phyloP scores from a whole-genome alignment of 1,140 invertebrate species.

The Sminthurinus signatus region DNA sequence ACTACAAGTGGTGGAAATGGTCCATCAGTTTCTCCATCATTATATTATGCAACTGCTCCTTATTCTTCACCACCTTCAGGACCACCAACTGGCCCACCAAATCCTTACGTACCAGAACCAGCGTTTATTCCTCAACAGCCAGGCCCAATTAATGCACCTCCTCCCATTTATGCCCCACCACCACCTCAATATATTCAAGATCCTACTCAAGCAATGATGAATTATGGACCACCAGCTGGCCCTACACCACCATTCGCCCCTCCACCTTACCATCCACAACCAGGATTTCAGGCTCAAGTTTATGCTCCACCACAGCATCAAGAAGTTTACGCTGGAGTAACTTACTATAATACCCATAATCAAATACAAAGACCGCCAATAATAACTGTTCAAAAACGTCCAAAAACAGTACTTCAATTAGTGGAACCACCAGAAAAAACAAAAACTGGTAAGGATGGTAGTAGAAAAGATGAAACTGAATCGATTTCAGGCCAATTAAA shows the following conservation, averaged over 20 bases:
- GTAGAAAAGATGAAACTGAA: conserved; percentile 13
- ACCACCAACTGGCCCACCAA: conserved; percentile 42
- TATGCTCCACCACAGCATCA: conserved; percentile 49
- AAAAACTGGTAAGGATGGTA: conserved; percentile 1
- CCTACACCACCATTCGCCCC: conserved; percentile 48
- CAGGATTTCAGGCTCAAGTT: conserved; percentile 39
- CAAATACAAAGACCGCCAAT: conserved; percentile 45
- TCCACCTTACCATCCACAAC: conserved; percentile 40
- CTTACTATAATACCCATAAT: conserved; percentile 52
- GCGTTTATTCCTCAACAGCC: conserved; percentile 41
- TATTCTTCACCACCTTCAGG: conserved; percentile 35
- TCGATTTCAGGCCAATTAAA: not conserved
- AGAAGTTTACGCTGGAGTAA: conserved; percentile 55
- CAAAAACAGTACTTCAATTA: conserved; percentile 56
- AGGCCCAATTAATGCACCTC: conserved; percentile 44
- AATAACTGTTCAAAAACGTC: conserved; percentile 46
- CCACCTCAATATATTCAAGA: conserved; percentile 44
- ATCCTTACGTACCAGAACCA: conserved; percentile 44
- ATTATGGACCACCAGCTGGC: conserved; percentile 46
- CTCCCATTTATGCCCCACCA: conserved; percentile 47
- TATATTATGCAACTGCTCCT: conserved; percentile 36
- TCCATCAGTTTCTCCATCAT: conserved; percentile 34
- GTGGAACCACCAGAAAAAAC: conserved; percentile 52
- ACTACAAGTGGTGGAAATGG: conserved; percentile 27
- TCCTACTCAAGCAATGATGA: conserved; percentile 35